Conservation (phyloP, 2,888 invertebrate species). For the Sipha maydis region DNA sequence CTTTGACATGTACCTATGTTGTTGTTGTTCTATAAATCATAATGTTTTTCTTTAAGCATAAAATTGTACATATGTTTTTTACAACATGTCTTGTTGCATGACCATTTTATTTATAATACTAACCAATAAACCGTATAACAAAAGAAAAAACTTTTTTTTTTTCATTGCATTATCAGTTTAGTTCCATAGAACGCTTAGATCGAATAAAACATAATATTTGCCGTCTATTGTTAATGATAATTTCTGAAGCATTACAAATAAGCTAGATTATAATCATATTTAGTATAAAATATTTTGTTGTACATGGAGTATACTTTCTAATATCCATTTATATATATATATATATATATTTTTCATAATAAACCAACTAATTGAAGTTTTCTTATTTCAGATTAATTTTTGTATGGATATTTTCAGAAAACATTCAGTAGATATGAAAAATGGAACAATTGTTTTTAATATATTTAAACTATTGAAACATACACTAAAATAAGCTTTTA, state of each 20-base stretch:
- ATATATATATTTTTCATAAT: background rate
- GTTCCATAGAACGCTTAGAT: constrained; percentile 51
- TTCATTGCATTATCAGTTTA: constrained; percentile 45
- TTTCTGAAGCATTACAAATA: constrained; percentile 57
- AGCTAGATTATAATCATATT: constrained; percentile 45
- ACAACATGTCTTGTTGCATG: constrained; percentile 53
- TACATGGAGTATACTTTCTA: constrained; percentile 9
- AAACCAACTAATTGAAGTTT: background rate
- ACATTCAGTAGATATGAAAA: background rate
- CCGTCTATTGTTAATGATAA: constrained; percentile 49
- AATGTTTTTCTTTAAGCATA: constrained; percentile 37
- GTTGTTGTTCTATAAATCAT: constrained; percentile 6
- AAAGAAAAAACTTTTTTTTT: constrained; percentile 29
- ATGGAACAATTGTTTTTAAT: background rate
- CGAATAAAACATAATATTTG: constrained; percentile 40
- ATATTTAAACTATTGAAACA: too few species aligned
- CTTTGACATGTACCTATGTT: constrained; percentile 2
- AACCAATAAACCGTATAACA: constrained; percentile 48
- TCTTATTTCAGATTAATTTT: background rate
- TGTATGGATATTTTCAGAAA: background rate
- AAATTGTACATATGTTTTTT: constrained; percentile 38
- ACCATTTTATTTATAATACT: constrained; percentile 36
- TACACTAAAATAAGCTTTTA: background rate
- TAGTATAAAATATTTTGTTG: constrained; percentile 15
- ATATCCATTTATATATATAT: constrained; percentile 3